A percentile compares a stretch with the other conserved stretches of the same genome.
Conservation (phyloP, 2,113 vertebrate genomes). For the Aphyosemion australe region DNA sequence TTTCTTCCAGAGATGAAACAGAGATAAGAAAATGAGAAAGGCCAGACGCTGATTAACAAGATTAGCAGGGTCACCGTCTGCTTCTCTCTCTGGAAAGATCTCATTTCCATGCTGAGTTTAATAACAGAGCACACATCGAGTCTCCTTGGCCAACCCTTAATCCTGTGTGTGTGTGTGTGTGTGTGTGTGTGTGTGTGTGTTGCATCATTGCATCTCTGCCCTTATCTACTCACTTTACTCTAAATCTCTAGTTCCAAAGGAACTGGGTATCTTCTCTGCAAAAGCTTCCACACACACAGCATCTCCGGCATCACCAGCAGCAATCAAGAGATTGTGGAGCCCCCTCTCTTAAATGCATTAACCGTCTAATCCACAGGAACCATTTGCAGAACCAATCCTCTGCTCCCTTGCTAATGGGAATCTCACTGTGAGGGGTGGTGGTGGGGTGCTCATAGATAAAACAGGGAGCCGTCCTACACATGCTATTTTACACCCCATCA, state of each 20-base stretch:
- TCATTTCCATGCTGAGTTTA: constrained; percentile 73
- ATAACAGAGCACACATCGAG: constrained; percentile 48
- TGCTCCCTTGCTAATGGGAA: constrained; percentile 80
- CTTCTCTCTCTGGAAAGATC: constrained; percentile 63
- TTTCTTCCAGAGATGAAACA: neutral
- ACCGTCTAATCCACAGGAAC: constrained; percentile 79
- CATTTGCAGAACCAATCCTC: constrained; percentile 89
- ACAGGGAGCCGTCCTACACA: constrained; percentile 64
- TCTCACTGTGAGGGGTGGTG: constrained; percentile 71
- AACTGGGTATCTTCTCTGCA: constrained; percentile 57
- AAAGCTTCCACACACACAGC: constrained; percentile 45
- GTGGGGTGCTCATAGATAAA: constrained; percentile 32
- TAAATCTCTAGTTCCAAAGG: constrained; percentile 66
- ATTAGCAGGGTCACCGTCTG: constrained; percentile 65
- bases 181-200: constrained; percentile 16
- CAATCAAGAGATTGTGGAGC: constrained; percentile 68
- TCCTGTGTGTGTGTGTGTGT: constrained; percentile 35
- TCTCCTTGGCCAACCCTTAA: constrained; percentile 38
- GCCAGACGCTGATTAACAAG: constrained; percentile 74
- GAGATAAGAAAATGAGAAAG: constrained; percentile 39
- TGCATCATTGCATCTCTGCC: constrained; percentile 42
- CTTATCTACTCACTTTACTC: constrained; percentile 71
- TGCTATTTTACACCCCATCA: constrained; percentile 84
- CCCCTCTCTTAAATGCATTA: constrained; percentile 83
- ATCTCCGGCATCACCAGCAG: constrained; percentile 34